Base-by-base conservation (phyloP, 2,888 invertebrate species). In the Drosophila neoperkinsi region DNA sequence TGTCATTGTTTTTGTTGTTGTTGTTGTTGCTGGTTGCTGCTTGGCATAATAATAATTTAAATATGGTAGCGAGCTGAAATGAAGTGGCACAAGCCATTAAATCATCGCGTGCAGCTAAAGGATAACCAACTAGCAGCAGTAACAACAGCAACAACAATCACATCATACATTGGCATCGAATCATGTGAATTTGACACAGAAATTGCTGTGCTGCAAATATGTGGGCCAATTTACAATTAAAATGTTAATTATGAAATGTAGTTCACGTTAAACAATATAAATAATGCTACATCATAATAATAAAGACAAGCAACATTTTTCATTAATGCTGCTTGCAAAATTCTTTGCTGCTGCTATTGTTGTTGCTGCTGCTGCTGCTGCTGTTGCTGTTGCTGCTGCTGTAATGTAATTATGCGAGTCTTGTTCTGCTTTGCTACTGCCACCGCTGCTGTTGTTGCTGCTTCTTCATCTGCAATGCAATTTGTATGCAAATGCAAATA, bases 91-190 rank as follows among this genome's bases (percentile, higher is more conserved):
- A 89, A 73, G 80, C 76, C 73, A 90, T 88, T 87, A 88, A 90
- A 88, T 90, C 90, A 89, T 90, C 87, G 90, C 88, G 80, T 88
- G 90, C 90, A 81, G 72, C 90, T 82, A 84, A 82, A 90, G 88
- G 90, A 90, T 85, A 80, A 68, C 76, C 77, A 86, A 68, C 62
- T 74, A 66, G 66, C 62, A 57, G 30, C 57, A 52, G 43, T 50
- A 68, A 31, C 57, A 34, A 25, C 34, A 34, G 6, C 25, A 60
- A 11, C 28, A 56, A 43, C 62, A 25, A 31, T 63, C 55, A 66
- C 58, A 66, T 41, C 55, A 59, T 63, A 64, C 57, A 69, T 72
- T 79, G 74, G 64, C 79, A 82, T 63, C 79, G 58, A 74, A 62
- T 50, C 52, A 53, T 69, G 66, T 57, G 53, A 73, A 66, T 53